Percentiles rank a stretch among this genome's conserved stretches.
These are phyloP conservation scores for Metallyticus violacea DNA, from an alignment of 2,888 invertebrate species.

Conservation along the genomic window DNA sequence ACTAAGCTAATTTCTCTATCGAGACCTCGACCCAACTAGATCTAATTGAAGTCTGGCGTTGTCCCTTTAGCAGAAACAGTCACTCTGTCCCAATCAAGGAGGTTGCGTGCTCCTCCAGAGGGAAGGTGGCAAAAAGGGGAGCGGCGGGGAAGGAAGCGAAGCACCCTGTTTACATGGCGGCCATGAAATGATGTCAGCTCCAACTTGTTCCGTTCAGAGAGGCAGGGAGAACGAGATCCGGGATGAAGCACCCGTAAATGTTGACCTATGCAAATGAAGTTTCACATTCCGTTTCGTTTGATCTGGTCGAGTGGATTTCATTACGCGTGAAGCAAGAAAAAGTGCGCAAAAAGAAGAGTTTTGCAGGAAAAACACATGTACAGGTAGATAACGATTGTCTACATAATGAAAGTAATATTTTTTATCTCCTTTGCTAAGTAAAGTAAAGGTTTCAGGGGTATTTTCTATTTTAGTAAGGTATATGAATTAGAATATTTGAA, in stretches of 20 bases:
- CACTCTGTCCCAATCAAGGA: background rate
- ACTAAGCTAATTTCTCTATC: background rate
- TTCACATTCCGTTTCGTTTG: constrained; percentile 9
- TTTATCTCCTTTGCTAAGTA: no score
- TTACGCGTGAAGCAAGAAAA: background rate
- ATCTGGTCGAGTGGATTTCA: constrained; percentile 14
- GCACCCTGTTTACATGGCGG: constrained; percentile 1
- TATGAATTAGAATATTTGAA: no score
- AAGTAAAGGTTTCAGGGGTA: no score
- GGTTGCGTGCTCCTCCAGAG: background rate
- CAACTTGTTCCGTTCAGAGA: background rate
- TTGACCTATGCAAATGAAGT: constrained; percentile 24
- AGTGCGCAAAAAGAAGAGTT: background rate
- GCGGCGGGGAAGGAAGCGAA: no score
- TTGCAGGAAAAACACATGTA: background rate
- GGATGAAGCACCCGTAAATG: constrained; percentile 17
- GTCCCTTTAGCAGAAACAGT: background rate
- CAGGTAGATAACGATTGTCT: no score
- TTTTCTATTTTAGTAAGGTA: no score
- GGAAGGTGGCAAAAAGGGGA: background rate
- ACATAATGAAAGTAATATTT: no score
- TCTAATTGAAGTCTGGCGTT: no score
- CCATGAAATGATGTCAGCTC: background rate
- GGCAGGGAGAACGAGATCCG: no score
- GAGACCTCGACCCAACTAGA: background rate